Evolutionary conservation across 2,888 invertebrate species (phyloP).

Genomic region (Scaptomyza reducta): DNA sequence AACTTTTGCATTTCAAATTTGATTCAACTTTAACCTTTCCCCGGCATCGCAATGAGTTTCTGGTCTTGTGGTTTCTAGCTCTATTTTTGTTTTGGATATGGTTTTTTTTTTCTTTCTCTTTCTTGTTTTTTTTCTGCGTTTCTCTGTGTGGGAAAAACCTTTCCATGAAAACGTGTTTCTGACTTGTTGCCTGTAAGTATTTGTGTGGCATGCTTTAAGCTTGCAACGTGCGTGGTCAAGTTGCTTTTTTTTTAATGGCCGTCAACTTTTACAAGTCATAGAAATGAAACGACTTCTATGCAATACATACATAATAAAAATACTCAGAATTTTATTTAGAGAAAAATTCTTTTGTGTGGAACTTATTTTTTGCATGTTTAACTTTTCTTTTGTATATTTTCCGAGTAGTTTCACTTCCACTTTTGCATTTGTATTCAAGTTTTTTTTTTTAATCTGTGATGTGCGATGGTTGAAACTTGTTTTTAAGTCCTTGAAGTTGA

Average conservation of each 20-base stretch:
- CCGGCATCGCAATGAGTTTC: constrained; percentile 3
- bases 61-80: constrained; percentile 19
- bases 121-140: neutral
- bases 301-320: neutral
- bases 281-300: constrained; percentile 38
- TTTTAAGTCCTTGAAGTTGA: neutral
- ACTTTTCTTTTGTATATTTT: neutral
- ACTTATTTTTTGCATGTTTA: neutral
- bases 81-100: constrained; percentile 5
- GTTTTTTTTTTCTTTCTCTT: neutral
- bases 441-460: neutral
- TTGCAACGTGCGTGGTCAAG: constrained; percentile 28
- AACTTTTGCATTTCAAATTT: constrained; percentile 1
- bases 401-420: neutral
- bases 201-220: neutral
- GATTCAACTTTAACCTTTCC: constrained; percentile 33
- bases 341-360: neutral
- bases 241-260: constrained; percentile 29
- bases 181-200: constrained; percentile 28
- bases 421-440: neutral
- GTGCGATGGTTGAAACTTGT: neutral
- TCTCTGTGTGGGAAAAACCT: neutral
- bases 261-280: constrained; percentile 44
- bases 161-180: neutral
- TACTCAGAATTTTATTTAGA: neutral